phyloP scores from a whole-genome alignment of 2,888 invertebrate genomes.

The Crossocerus cetratus region DNA sequence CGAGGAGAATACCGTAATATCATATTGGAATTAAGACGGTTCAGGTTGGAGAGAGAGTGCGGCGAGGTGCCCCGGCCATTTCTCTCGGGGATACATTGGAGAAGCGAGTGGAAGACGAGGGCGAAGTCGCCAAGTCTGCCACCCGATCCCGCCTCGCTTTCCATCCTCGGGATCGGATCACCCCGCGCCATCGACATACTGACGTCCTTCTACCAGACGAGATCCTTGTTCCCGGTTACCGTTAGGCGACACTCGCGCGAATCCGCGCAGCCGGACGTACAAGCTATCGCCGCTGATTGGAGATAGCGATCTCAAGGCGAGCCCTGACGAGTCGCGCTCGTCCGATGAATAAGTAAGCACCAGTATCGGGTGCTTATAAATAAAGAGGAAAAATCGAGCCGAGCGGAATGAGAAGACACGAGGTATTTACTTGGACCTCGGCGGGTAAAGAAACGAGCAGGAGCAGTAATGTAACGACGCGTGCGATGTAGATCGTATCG shows the following conservation, averaged over 20 bases:
- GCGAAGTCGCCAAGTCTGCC: conserved; percentile 28
- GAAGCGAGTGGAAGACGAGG: not conserved
- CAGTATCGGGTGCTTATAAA: not conserved
- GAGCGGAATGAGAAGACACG: conserved; percentile 6
- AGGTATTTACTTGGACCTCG: conserved; percentile 18
- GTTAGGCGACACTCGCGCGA: conserved; percentile 53
- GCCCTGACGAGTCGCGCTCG: conserved; percentile 16
- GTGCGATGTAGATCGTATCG: conserved; percentile 18
- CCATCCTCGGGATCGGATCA: conserved; percentile 18
- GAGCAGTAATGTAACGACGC: not conserved
- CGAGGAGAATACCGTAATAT: conserved; percentile 1
- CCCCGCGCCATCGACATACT: conserved; percentile 40
- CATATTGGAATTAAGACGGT: not conserved
- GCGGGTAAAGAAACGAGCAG: not conserved
- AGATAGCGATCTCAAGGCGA: conserved; percentile 46
- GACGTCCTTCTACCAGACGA: conserved; percentile 49
- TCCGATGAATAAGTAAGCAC: conserved; percentile 1
- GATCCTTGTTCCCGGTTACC: conserved; percentile 50
- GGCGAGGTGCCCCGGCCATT: too few species aligned
- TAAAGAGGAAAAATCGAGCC: not conserved
- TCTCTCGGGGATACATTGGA: too few species aligned
- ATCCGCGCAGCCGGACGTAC: conserved; percentile 41
- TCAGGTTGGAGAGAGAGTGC: too few species aligned
- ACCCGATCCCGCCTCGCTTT: conserved; percentile 41
- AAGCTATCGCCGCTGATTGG: conserved; percentile 47